Evolutionary conservation across 2,888 invertebrate species (phyloP).

Genomic region (Exephanes ischioxanthus): DNA sequence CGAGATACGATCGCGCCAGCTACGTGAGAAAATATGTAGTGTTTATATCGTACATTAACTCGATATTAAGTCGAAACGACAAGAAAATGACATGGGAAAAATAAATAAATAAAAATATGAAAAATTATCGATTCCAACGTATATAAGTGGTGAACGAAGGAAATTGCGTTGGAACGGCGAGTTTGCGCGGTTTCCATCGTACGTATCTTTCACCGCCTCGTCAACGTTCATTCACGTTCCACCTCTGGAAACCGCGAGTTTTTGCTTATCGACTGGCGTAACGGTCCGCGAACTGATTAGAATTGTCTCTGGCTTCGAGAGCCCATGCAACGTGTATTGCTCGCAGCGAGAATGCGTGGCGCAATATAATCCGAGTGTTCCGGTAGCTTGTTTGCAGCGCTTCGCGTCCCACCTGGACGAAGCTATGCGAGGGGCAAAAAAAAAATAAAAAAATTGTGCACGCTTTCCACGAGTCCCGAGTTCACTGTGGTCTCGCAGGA

Average conservation of each 20-base stretch:
- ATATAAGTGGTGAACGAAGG: not conserved
- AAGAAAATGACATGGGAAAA: constrained; percentile 21
- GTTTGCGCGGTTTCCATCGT: constrained; percentile 24
- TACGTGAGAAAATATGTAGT: constrained; percentile 49
- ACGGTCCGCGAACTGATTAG: constrained; percentile 35
- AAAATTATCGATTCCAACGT: constrained; percentile 14
- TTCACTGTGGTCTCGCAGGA: constrained; percentile 5
- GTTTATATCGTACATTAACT: constrained; percentile 27
- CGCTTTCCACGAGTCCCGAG: constrained; percentile 41
- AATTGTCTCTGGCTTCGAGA: constrained; percentile 17
- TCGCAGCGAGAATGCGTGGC: constrained; percentile 31
- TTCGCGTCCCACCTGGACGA: constrained; percentile 29
- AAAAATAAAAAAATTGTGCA: constrained; percentile 24
- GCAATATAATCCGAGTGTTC: constrained; percentile 49
- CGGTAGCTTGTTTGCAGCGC: constrained; percentile 42
- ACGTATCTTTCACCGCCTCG: constrained; percentile 28
- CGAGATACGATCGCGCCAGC: constrained; percentile 37
- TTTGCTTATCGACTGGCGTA: constrained; percentile 45
- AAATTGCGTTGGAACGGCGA: constrained; percentile 32
- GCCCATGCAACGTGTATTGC: not conserved
- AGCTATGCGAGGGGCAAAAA: constrained; percentile 33
- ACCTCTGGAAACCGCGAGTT: constrained; percentile 31
- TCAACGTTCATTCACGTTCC: constrained; percentile 45
- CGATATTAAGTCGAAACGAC: constrained; percentile 21
- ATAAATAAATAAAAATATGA: not conserved